Evolutionary conservation across 2,113 vertebrate genomes (phyloP).

Genomic region (Gobius niger): DNA sequence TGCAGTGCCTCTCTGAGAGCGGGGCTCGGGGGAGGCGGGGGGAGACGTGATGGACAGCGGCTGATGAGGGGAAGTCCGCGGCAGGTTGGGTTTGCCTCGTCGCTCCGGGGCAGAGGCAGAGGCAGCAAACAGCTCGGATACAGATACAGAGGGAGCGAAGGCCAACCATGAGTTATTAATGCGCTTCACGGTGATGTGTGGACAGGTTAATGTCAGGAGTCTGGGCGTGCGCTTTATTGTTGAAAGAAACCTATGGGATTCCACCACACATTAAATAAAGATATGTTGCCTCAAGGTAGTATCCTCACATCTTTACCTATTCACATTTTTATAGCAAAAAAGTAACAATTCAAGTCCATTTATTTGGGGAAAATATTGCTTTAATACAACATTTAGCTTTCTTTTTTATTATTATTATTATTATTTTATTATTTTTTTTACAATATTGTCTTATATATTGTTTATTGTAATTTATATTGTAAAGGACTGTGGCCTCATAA

Average conservation of each 20-base stretch:
- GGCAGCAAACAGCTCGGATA: constrained; percentile 54
- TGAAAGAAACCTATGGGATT: not conserved
- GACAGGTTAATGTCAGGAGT: constrained; percentile 24
- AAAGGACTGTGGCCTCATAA: too few relatives aligned
- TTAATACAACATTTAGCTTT: too few relatives aligned
- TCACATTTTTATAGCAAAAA: too few relatives aligned
- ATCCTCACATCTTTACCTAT: too few relatives aligned
- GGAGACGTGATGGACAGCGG: constrained; percentile 61
- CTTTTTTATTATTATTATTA: too few relatives aligned
- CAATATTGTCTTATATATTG: too few relatives aligned
- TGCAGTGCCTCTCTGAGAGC: not conserved
- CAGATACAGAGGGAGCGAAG: constrained; percentile 21
- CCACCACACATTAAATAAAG: too few relatives aligned
- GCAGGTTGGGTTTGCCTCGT: constrained; percentile 43
- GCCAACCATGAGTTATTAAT: constrained; percentile 63
- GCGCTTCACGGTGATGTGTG: constrained; percentile 46
- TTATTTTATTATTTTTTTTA: too few relatives aligned
- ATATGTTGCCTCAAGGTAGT: too few relatives aligned
- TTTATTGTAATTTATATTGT: too few relatives aligned
- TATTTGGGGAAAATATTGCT: too few relatives aligned
- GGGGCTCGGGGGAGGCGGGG: constrained; percentile 31
- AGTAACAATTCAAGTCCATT: too few relatives aligned
- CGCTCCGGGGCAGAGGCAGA: constrained; percentile 64
- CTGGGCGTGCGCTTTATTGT: not conserved
- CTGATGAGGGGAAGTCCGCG: constrained; percentile 68